Evolutionary conservation across 2,888 invertebrate species (phyloP), one percentile per base, ranked within the genome.

Genomic region (Drosophila kuntzei): DNA sequence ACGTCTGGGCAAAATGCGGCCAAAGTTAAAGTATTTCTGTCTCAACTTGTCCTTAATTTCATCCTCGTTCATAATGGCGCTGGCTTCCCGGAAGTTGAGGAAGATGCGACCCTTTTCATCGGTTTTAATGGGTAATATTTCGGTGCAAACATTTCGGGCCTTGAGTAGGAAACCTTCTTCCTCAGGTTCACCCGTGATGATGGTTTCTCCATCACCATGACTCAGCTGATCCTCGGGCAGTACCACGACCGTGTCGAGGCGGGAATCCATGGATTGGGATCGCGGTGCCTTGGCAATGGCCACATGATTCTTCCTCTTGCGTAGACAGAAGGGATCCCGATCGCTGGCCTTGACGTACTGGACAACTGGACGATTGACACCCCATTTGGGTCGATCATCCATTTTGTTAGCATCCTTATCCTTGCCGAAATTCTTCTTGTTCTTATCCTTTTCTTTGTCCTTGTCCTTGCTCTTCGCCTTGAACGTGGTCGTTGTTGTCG

Each of bases 311-410:
- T 95, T 94, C 90, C 95, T 95, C 68, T 95, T 94, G 14, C 92
- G 87, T 68, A 92, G 73, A 84, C 96, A 97, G 90, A 96, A 95
- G 0, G 96, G 96, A 93, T 97, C 97, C 87, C 97, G 96, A 91
- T 97, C 97, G 88, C 97, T 97, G 92, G 97, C 97, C 89, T 97
- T 97, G 66, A 97, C 94, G 89, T 97, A 97, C 83, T 96, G 95
- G 9, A 96, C 96, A 22, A 95, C 95, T 5, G 97, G 97, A 74
- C 95, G 93, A 82, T 95, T 96, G 2, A 95, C 96, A 41, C 95
- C 95, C 96, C 96, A 95, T 92, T 96, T 94, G 11, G 95, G 95
- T 62, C 96, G 93, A 90, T 94, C 94, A 89, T 94, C 94, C 82
- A 95, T 92, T 84, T 91, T 91, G 50, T 76, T 78, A 51, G 44